These are phyloP conservation scores for Uropsilus gracilis DNA, from an alignment of 2,113 vertebrate species.

Conservation along the genomic window DNA sequence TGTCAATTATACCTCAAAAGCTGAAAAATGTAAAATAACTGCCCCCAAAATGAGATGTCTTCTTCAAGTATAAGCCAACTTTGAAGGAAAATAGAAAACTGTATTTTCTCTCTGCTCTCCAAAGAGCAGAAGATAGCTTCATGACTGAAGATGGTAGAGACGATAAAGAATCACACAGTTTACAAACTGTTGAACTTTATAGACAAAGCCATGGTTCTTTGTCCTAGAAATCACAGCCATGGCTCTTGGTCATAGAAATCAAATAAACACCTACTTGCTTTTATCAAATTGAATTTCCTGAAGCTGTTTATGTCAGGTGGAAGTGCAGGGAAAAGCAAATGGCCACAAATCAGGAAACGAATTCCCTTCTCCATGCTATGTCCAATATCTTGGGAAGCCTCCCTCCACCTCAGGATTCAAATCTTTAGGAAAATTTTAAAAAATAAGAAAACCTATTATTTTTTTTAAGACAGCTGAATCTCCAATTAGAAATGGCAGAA, in stretches of 20 bases:
- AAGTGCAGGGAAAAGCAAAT: neutral
- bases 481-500: neutral
- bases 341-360: neutral
- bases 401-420: neutral
- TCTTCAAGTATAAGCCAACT: neutral
- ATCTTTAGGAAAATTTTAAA: neutral
- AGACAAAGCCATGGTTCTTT: neutral
- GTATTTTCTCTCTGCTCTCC: neutral
- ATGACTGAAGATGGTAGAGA: neutral
- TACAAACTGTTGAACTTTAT: neutral
- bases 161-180: neutral
- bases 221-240: neutral
- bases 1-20: too few species aligned
- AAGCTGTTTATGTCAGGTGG: neutral
- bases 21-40: too few species aligned
- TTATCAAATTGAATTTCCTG: neutral
- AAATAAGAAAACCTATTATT: too few species aligned
- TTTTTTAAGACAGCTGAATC: too few species aligned
- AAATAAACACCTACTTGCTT: neutral
- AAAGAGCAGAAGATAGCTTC: neutral
- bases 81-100: neutral
- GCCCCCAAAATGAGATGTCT: neutral
- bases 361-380: neutral
- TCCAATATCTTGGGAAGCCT: neutral
- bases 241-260: neutral